Percentiles rank a stretch among this genome's conserved stretches.
These are phyloP conservation scores for Tenebrio molitor DNA, from an alignment of 1,140 invertebrate species.

Conservation along the genomic window DNA sequence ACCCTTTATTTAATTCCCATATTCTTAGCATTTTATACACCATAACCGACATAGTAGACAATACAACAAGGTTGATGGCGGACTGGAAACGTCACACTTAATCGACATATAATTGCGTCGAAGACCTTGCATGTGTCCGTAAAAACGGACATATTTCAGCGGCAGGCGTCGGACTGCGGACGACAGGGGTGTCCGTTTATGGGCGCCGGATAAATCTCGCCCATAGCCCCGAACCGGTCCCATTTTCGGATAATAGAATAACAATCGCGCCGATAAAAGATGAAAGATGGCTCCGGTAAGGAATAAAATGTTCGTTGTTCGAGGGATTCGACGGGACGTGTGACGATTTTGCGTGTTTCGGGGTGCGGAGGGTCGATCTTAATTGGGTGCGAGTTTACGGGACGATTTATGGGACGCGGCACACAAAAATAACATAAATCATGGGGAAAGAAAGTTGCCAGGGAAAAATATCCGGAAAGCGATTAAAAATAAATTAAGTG, in stretches of 20 bases:
- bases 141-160: constrained; percentile 12
- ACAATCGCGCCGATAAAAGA: neutral
- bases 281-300: constrained; percentile 1
- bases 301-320: neutral
- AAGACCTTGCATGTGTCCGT: neutral
- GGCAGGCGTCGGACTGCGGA: neutral
- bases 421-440: constrained; percentile 42
- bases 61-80: constrained; percentile 32
- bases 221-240: neutral
- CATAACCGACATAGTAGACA: constrained; percentile 52
- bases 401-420: constrained; percentile 11
- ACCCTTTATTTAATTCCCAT: constrained; percentile 61
- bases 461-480: constrained; percentile 44
- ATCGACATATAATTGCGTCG: constrained; percentile 10
- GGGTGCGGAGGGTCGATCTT: too few species aligned
- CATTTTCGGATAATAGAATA: constrained; percentile 6
- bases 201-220: neutral
- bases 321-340: too few species aligned
- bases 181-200: too few species aligned
- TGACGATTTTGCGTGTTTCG: too few species aligned
- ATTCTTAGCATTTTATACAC: constrained; percentile 54
- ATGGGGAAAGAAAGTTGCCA: constrained; percentile 34
- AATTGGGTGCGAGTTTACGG: constrained; percentile 16
- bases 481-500: constrained; percentile 46
- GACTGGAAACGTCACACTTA: constrained; percentile 21